Base-by-base conservation (phyloP, 2,113 vertebrate species). In the Redunca redunca region DNA sequence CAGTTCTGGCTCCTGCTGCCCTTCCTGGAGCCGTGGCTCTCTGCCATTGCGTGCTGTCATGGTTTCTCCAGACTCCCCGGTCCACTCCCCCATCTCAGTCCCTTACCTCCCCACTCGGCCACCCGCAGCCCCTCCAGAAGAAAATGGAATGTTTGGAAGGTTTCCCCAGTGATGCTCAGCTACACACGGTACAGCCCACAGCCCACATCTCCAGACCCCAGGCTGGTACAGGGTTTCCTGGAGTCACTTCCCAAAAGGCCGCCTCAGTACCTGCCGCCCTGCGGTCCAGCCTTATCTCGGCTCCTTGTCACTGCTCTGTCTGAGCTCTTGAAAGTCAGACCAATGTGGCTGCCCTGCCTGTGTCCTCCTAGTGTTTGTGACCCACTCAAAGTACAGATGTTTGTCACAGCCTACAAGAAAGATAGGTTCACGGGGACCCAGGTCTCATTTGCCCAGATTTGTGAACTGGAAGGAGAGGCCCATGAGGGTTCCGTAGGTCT, bases 21-120 rank as follows among this genome's bases (percentile, higher is more conserved):
- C 96, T 96, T 89, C 40, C 91, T 46, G 81, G 28, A 94, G 82
- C 82, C 4, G 2, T 98, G 98, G 97, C 97, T 89, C 40, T 16
- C 43, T 93, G 96, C 97, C 97, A 95, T 16, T 19, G 1, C 4
- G 3, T 40, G 36, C 81, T 90, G 62, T 78, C 26, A 30, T 43
- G 94, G 90, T 52, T 60, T 74, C 91, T 53, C 26, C 84, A 78
- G 83, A 28, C 53, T 82, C 58, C 30, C 88, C 12, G 52, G 48
- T 48, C 80, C 50, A 28, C 25, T 46, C n/a, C 58, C 30, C 33
- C 3, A 8, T 78, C 57, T 87, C 57, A 19, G 3, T 50, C 60
- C 36, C 30, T 78, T 43, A 43, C 52, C 33, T 52, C 21, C 19
- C n/a, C 26, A 8, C 26, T 85, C 23, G 36, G 46, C 93, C 36